Percentiles rank a stretch among this genome's conserved stretches.
Evolutionary conservation across 2,888 invertebrate species (phyloP).

Genomic region (Punctoribates punctum): DNA sequence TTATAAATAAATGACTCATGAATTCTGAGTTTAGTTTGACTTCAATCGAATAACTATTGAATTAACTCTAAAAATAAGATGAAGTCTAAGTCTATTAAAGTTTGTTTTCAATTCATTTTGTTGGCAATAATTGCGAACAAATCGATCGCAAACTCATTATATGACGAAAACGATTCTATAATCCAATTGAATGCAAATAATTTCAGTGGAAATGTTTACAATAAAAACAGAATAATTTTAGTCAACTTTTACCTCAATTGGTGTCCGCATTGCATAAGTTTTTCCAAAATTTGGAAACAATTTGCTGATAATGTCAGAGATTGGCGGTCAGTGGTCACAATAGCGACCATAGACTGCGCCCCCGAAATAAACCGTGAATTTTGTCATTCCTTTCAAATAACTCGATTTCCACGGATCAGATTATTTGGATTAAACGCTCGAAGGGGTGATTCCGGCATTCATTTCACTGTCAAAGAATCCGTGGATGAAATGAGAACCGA

Average conservation of each 20-base stretch:
- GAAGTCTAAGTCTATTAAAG: too few species aligned
- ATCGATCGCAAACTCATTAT: neutral
- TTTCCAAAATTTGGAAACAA: slow-evolving; percentile 79
- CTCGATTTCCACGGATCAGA: slow-evolving; percentile 71
- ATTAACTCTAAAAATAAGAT: neutral
- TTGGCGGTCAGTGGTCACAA: slow-evolving; percentile 69
- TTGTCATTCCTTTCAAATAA: slow-evolving; percentile 83
- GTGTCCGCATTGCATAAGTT: slow-evolving; percentile 89
- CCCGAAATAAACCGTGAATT: slow-evolving; percentile 72
- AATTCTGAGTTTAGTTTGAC: neutral
- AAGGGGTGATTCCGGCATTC: neutral
- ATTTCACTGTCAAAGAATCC: neutral
- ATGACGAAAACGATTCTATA: slow-evolving; percentile 11
- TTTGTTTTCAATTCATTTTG: neutral
- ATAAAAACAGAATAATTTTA: slow-evolving; percentile 54
- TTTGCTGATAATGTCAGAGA: slow-evolving; percentile 66
- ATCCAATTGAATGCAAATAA: slow-evolving; percentile 34
- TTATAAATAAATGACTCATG: neutral
- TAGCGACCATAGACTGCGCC: slow-evolving; percentile 82
- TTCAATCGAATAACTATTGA: neutral
- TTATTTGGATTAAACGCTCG: neutral
- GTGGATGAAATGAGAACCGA: neutral
- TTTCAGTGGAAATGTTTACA: slow-evolving; percentile 19
- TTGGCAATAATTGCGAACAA: neutral
- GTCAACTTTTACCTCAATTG: slow-evolving; percentile 94